A percentile compares a stretch with the other conserved stretches of the same genome.
These are phyloP conservation scores for Venustoraphidia nigricollis DNA, from an alignment of 2,888 invertebrate genomes.

Conservation along the genomic window DNA sequence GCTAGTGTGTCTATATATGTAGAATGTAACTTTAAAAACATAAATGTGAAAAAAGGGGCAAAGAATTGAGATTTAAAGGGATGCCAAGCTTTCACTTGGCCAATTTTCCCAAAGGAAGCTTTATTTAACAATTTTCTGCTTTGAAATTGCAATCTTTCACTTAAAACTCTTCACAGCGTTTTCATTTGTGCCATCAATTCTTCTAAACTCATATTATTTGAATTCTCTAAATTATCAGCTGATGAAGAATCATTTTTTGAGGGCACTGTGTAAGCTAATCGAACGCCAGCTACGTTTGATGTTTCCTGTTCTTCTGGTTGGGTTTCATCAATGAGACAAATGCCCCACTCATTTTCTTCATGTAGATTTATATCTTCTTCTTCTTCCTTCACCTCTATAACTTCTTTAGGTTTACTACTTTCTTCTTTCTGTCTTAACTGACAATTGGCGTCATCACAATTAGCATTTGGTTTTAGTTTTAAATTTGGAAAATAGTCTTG, in stretches of 20 bases:
- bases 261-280: constrained; percentile 55
- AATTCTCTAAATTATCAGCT: constrained; percentile 31
- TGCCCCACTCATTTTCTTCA: constrained; percentile 87
- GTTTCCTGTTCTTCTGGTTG: constrained; percentile 24
- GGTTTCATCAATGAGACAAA: constrained; percentile 59
- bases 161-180: constrained; percentile 62
- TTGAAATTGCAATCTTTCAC: no score
- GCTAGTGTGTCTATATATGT: no score
- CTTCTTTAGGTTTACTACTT: constrained; percentile 36
- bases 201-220: constrained; percentile 53
- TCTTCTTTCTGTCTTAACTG: constrained; percentile 48
- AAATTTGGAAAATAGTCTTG: constrained; percentile 94
- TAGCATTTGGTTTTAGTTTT: constrained; percentile 78
- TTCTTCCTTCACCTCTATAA: constrained; percentile 38
- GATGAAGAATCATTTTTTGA: constrained; percentile 27
- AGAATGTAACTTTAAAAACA: no score
- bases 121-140: no score
- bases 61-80: no score
- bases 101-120: no score
- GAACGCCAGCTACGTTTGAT: constrained; percentile 36
- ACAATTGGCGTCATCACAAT: constrained; percentile 78
- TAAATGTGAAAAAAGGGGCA: no score
- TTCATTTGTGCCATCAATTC: constrained; percentile 91
- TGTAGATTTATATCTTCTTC: constrained; percentile 39
- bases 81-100: no score